Base-by-base conservation (phyloP, 2,888 invertebrate genomes). In the Heteromyza rotundicornis region DNA sequence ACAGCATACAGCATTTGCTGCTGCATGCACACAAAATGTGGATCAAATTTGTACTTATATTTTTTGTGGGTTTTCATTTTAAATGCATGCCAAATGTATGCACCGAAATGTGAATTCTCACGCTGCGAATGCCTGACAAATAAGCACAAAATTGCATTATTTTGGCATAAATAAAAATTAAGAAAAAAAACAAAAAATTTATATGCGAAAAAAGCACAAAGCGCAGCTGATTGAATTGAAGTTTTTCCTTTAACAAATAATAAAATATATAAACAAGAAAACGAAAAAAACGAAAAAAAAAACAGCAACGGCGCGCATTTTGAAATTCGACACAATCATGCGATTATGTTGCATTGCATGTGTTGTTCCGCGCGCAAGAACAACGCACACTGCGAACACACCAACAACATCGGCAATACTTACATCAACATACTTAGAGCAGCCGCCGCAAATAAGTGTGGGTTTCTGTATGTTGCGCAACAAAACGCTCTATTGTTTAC, bases 51-150 rank as follows among this genome's bases (percentile, higher is more conserved):
- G n/a, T n/a, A n/a, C n/a, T n/a, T n/a, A n/a, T n/a, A n/a, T n/a
- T 10, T 10, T 7, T 40, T 7, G 40, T 40, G 40, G 40, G 40
- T 40, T 40, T 7, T 40, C 12, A 5, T 5, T 12, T 12, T 32
- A 12, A 32, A 12, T 32, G 32, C 8, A 7, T 7, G 40, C 40
- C n/a, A n/a, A 40, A 7, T 40, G 5, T 55, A n/a, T 20, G 12
- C 35, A 16, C 36, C 14, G n/a, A n/a, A n/a, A n/a, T 23, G 20
- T 2, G 20, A 57, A 57, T 47, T 57, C 57, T 57, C 57, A 57
- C 49, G 57, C 44, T 57, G 44, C 27, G 32, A 44, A n/a, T n/a
- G n/a, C n/a, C 22, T 40, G 40, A 40, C 56, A 32, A 57, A 40
- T n/a, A 40, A 40, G 16, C 40, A 40, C 2, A 40, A 57, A 57